Evolutionary conservation across 2,888 invertebrate species (phyloP), one percentile per base, ranked within the genome.

Genomic region (Scaptomyza flava): DNA sequence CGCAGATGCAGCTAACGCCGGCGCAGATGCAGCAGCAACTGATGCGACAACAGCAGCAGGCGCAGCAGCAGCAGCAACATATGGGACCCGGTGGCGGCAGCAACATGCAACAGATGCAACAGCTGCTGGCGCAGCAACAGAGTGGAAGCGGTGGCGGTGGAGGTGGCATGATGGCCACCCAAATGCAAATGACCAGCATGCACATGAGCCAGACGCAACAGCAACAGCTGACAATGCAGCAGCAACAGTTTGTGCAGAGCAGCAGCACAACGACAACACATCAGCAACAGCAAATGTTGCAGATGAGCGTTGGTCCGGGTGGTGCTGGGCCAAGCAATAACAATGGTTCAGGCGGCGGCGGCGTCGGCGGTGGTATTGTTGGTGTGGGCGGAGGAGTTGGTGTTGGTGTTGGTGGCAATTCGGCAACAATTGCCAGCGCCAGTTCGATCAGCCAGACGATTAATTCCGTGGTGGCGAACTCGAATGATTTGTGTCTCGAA

Each of bases 401-500:
- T 6, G 73, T 52, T 1, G 72, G 57, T 5, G 71, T 76, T n/a
- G 67, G 58, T 4, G 74, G 60, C 30, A 67, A 60, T 47, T 69
- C 33, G 6, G 51, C 79, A 12, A 81, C 81, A 9, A 77, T 87
- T 59, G 87, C 87, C 60, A 87, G 87, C 52, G 84, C 91, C 70
- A 86, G 83, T 42, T 89, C 92, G 84, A 91, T 92, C 46, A 92
- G 89, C 71, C 92, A 92, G 71, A 90, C 91, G 59, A 92, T 92
- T 65, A 92, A 90, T 77, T 92, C 91, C 47, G 91, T 92, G 66
- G 91, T 92, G 52, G 91, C 91, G 67, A 92, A 90, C 73, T 89
- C 90, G 70, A 90, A 90, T 70, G 96, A 97, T 92, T 96, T 97
- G 92, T 95, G 95, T 91, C 94, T 97, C 84, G 97, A 97, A 93